Conservation (phyloP, 2,113 vertebrate species). For the Lepisosteus oculatus region DNA sequence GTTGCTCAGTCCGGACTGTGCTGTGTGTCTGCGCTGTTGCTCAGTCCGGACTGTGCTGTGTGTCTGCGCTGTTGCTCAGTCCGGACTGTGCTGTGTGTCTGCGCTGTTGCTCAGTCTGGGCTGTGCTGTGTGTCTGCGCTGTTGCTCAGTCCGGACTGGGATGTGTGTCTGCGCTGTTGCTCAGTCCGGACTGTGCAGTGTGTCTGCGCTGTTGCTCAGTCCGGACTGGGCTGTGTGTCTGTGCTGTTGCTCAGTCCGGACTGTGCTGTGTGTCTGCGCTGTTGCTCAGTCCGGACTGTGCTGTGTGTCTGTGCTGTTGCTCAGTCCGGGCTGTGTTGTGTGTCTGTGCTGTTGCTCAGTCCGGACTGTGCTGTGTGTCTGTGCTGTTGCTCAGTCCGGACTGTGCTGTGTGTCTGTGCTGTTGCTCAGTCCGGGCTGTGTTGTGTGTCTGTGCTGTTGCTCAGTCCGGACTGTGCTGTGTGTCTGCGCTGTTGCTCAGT, state of each 20-base stretch:
- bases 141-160: not conserved
- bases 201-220: not conserved
- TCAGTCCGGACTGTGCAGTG: not conserved
- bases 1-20: not conserved
- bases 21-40: slow-evolving; percentile 9
- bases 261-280: slow-evolving; percentile 12
- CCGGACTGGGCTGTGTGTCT: not conserved
- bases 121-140: slow-evolving; percentile 12
- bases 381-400: not conserved
- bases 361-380: not conserved
- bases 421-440: not conserved
- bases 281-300: not conserved
- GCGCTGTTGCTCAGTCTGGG: not conserved
- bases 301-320: slow-evolving; percentile 9
- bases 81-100: not conserved
- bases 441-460: slow-evolving; percentile 9
- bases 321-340: not conserved
- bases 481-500: not conserved
- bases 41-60: not conserved
- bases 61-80: not conserved
- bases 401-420: slow-evolving; percentile 12
- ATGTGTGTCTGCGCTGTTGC: slow-evolving; percentile 9
- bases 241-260: not conserved
- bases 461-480: not conserved
- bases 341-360: not conserved